Percentiles rank a stretch among this genome's conserved stretches.
phyloP scores from a whole-genome alignment of 1,140 invertebrate genomes.

The Heterodera carotae region DNA sequence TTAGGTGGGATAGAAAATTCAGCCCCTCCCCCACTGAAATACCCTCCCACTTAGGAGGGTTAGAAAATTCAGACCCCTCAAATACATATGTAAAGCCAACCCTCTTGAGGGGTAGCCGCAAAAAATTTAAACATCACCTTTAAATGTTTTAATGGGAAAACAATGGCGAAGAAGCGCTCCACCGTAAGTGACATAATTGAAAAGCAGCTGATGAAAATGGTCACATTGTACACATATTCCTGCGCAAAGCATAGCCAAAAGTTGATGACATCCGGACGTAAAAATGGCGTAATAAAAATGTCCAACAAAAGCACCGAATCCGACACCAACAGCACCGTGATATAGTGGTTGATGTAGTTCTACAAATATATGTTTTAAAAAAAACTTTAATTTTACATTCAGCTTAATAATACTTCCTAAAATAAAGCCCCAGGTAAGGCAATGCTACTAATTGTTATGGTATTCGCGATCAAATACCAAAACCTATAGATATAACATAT shows the following conservation, averaged over 20 bases:
- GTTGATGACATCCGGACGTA: not conserved
- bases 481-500: too few species aligned
- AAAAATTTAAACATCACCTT: not conserved
- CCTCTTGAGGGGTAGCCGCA: too few species aligned
- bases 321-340: not conserved
- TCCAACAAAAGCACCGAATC: not conserved
- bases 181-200: not conserved
- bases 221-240: not conserved
- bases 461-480: too few species aligned
- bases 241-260: not conserved
- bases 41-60: too few species aligned
- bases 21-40: too few species aligned
- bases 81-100: too few species aligned
- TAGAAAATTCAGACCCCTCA: too few species aligned
- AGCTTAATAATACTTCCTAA: too few species aligned
- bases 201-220: constrained; percentile 1
- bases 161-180: not conserved
- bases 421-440: too few species aligned
- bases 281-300: not conserved
- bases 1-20: too few species aligned
- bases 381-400: too few species aligned
- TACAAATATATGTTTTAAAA: not conserved
- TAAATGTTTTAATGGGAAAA: not conserved
- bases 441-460: too few species aligned
- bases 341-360: not conserved